Evolutionary conservation across 2,113 vertebrate genomes (phyloP), one percentile per base, ranked within the genome.

Genomic region (Melanostigma gelatinosum): DNA sequence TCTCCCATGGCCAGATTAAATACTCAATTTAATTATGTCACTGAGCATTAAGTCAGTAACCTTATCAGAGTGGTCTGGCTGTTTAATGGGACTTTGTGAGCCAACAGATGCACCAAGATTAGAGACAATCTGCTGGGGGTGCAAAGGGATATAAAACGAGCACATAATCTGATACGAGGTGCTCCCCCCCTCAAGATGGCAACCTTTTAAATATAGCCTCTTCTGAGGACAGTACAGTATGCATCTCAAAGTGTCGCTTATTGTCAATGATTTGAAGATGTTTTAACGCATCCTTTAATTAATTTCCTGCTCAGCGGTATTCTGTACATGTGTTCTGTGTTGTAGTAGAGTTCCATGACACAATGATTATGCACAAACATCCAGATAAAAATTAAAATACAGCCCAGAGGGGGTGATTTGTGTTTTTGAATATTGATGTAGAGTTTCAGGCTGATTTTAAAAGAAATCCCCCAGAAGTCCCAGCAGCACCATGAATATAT

Each of bases 11-110:
- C 67, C 87, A 89, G 88, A 93, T 92, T 93, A 91, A 92, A 87
- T 91, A 91, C 80, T 88, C 85, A 80, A 87, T 91, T 92, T 93
- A 94, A 93, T 93, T 90, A 93, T 80, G 85, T 91, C 83, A 77
- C 63, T 75, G 58, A 67, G 88, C 82, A 91, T 91, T 92, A 91
- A 89, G 71, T 90, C 85, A 54, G 73, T 88, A 90, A 82, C 88
- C 82, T 89, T 85, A 92, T 91, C 91, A 79, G 73, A 87, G 80
- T 68, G 75, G 72, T 82, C 69, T 72, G 79, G 83, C 83, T 84
- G 84, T 87, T 88, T 85, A 90, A 87, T 91, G 76, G 72, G 71
- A 75, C 77, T 86, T 85, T 84, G 76, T 67, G 62, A 77, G 72
- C 82, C 82, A 81, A 75, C 87, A 88, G 85, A 91, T 85, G 83